phyloP scores from a whole-genome alignment of 2,113 vertebrate genomes.

The Silurus meridionalis region DNA sequence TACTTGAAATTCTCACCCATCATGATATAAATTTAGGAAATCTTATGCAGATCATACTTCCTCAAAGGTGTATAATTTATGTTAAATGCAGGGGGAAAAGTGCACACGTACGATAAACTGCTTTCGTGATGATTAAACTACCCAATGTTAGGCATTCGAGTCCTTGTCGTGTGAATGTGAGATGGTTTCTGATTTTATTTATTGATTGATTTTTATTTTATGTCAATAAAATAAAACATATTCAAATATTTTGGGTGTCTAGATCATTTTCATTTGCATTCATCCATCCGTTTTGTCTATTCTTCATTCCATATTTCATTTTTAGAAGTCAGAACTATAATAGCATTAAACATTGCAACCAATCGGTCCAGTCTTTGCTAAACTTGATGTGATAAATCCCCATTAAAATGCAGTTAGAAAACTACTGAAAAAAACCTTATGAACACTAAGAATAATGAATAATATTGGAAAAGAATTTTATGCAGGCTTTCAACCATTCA shows the following conservation, averaged over 20 bases:
- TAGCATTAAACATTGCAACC: too few species aligned
- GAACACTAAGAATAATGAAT: background rate
- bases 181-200: slow-evolving; percentile 69
- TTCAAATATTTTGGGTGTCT: background rate
- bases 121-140: background rate
- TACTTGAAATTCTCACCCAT: slow-evolving; percentile 10
- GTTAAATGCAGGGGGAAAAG: too few species aligned
- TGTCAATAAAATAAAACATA: slow-evolving; percentile 52
- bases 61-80: background rate
- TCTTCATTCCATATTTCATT: background rate
- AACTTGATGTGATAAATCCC: background rate
- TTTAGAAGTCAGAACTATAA: background rate
- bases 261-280: background rate
- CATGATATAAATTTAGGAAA: slow-evolving; percentile 42
- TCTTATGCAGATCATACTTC: background rate
- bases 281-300: background rate
- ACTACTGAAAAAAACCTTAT: background rate
- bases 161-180: slow-evolving; percentile 67
- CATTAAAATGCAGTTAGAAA: background rate
- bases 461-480: background rate
- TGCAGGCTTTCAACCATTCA: background rate
- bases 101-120: background rate
- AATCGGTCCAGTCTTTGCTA: background rate
- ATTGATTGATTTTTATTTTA: slow-evolving; percentile 66
- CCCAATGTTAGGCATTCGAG: background rate